Evolutionary conservation across 2,888 invertebrate genomes (phyloP), one percentile per base, ranked within the genome.

Genomic region (Tipula lateralis): DNA sequence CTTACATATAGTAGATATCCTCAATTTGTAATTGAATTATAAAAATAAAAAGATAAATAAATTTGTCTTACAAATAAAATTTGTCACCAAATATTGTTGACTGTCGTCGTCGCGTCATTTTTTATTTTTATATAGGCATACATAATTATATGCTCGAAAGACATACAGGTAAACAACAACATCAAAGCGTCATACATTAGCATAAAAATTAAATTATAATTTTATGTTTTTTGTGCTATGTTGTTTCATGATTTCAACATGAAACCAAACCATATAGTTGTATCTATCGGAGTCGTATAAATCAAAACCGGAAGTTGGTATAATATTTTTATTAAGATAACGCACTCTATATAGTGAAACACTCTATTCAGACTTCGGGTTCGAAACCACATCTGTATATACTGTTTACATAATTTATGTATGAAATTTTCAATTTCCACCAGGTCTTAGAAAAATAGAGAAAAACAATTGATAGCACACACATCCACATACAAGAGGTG

Each of bases 11-110:
- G 19, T 66, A 12, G 66, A 66, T 66, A 66, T 66, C 66, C 66
- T 66, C 66, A 66, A 66, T 66, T 66, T 66, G 66, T 66, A 66
- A 66, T 66, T 66, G 66, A 66, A 24, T 66, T 66, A 66, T 66
- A 66, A 66, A 66, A 44, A 5, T n/a, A 66, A 66, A 44, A 50
- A 44, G 4, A 39, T 13, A 39, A 39, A n/a, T 7, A 66, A 66
- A 24, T 9, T 1, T 24, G 24, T 66, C 66, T 66, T 66, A 12
- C 7, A 66, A 66, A 19, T 9, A 66, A 39, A 39, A 32, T 13
- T 66, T 66, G 66, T 66, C 66, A 66, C 66, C 66, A 66, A 66
- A 66, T 24, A 24, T 24, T 66, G 24, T 66, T 66, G 24, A 66
- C 24, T 66, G 66, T 66, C 66, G 66, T 24, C 66, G 66, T 66